Evolutionary conservation across 1,140 invertebrate species (phyloP), one percentile per base, ranked within the genome.

Genomic region (Scaptodrosophila lebanonensis): DNA sequence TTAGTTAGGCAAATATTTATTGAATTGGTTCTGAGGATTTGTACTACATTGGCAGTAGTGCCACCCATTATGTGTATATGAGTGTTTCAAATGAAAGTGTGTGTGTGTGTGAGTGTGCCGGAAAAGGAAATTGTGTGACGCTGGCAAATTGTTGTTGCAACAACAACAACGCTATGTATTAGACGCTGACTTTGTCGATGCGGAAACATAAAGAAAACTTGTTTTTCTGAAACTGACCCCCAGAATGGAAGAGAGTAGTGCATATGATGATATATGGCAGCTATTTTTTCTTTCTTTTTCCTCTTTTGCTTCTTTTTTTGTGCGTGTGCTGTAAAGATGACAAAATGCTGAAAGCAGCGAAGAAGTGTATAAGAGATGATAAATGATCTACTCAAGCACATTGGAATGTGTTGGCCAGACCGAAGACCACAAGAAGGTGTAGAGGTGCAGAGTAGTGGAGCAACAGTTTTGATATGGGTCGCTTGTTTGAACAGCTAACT

Each of bases 1-100:
- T 79, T 73, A 82, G 75, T 69, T 79, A 63, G 45, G 68, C 63
- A 82, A 79, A 79, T 79, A 79, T 79, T 79, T 79, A 73, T 79
- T 82, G 73, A 75, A 79, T 79, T 82, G 75, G 68, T 71, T 62
- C 72, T 72, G 54, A n/a, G 45, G 53, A 52, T 65, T 56, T 56
- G 50, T 35, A 65, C 44, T 51, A 17, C 18, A 4, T 25, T 25
- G 22, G 22, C 8, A 4, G 22, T 25, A 25, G 22, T 25, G 3
- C 3, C 8, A 4, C 3, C 22, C 8, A 25, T 25, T 25, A 8
- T n/a, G n/a, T n/a, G 60, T 40, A 65, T 65, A 68, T 79, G 54
- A 33, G 43, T 67, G 47, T 53, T 71, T 50, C 45, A 44, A 43
- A 51, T 47, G 53, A 44, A 49, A 57, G 52, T 44, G 45, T n/a